phyloP scores from a whole-genome alignment of 1,140 invertebrate species.

The Parapsyche elsis region DNA sequence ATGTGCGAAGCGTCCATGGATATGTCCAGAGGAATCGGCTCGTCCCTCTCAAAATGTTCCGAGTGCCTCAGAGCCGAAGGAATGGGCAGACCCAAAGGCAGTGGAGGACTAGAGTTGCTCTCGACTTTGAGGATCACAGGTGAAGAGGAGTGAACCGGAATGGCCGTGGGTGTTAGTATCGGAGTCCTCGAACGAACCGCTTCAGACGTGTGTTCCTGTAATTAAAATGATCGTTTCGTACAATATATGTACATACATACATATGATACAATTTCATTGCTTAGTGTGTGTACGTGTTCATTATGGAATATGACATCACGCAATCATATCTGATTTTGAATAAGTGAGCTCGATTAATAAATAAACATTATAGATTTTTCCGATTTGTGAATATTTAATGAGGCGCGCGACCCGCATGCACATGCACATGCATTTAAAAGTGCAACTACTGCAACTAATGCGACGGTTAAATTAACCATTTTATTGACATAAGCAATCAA shows the following conservation, averaged over 20 bases:
- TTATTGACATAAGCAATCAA: not conserved
- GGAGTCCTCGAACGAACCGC: slow-evolving; percentile 40
- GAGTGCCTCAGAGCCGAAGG: slow-evolving; percentile 10
- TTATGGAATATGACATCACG: slow-evolving; percentile 37
- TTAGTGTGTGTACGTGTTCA: slow-evolving; percentile 42
- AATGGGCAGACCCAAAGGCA: not conserved
- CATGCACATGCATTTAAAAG: not conserved
- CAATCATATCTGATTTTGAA: slow-evolving; percentile 51
- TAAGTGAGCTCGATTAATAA: slow-evolving; percentile 46
- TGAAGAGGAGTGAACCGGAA: slow-evolving; percentile 38
- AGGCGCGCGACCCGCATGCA: not conserved
- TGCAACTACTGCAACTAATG: not conserved
- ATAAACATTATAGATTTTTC: slow-evolving; percentile 46
- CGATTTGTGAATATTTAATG: slow-evolving; percentile 34
- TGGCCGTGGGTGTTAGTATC: slow-evolving; percentile 21
- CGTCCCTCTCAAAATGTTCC: slow-evolving; percentile 25
- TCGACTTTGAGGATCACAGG: slow-evolving; percentile 50
- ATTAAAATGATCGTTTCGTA: not conserved
- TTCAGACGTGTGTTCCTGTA: slow-evolving; percentile 43
- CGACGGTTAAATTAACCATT: not conserved
- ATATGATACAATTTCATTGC: slow-evolving; percentile 12
- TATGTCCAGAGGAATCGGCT: slow-evolving; percentile 8
- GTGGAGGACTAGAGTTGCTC: slow-evolving; percentile 46
- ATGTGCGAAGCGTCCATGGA: slow-evolving; percentile 16
- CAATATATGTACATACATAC: too few species aligned